A percentile compares a stretch with the other conserved stretches of the same genome.
Conservation (phyloP, 2,113 vertebrate species). For the Serilophus lunatus region DNA sequence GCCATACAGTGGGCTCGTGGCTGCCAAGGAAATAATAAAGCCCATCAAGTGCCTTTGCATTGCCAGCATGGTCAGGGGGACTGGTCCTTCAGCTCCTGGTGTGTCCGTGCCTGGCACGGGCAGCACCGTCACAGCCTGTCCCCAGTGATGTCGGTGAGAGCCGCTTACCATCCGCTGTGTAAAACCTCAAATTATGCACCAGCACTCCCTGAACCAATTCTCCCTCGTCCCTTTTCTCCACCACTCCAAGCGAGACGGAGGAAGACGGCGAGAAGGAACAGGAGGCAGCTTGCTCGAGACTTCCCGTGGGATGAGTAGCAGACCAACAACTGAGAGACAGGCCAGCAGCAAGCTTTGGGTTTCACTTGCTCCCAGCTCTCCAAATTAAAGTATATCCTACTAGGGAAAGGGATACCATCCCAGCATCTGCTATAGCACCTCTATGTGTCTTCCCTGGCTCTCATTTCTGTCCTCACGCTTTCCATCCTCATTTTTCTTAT, state of each 20-base stretch:
- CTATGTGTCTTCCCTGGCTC: background rate
- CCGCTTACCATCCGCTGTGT: background rate
- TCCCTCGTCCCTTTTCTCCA: background rate
- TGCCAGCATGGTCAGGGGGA: rapidly evolving
- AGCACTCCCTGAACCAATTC: background rate
- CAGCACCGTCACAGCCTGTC: background rate
- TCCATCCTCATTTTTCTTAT: background rate
- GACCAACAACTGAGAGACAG: background rate
- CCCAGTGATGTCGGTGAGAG: background rate
- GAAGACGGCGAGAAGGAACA: background rate
- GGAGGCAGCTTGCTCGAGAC: rapidly evolving
- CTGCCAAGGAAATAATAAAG: background rate
- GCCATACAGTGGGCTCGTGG: background rate
- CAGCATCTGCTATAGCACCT: background rate
- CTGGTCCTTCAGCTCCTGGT: rapidly evolving
- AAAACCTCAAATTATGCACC: background rate
- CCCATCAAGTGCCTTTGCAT: background rate
- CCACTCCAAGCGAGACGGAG: background rate
- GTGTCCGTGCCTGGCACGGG: background rate
- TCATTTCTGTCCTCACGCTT: background rate
- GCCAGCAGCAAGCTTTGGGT: background rate
- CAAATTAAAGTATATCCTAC: background rate
- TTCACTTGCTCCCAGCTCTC: background rate
- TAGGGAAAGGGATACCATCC: background rate
- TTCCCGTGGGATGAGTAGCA: background rate